Evolutionary conservation across 2,888 invertebrate species (phyloP), one percentile per base, ranked within the genome.

Genomic region (Stenotaenia linearis): DNA sequence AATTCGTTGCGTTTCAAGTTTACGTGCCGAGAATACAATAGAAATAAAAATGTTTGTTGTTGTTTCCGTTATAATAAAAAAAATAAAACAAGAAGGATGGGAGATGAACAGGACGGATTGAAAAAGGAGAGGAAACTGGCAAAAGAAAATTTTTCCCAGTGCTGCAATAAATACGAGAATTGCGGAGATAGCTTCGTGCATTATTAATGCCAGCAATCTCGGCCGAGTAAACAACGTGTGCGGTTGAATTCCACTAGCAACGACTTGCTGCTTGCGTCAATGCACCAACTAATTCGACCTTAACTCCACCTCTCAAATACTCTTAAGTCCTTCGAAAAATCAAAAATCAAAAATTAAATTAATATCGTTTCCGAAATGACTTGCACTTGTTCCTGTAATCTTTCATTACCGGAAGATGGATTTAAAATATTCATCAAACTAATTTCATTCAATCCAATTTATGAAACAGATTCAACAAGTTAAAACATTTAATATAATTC

Each of bases 121-220:
- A n/a, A 32, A 37, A 30, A 75, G 32, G n/a, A 75, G 75, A 32
- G 37, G 75, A 75, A 75, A 37, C 75, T 35, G 75, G 35, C 32
- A 37, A 32, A 75, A 37, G 35, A 35, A 37, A 37, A 75, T 75
- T 75, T 75, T 32, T 32, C 75, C 75, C 32, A 75, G 75, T 32
- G 37, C 35, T 75, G 75, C 75, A 75, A 75, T 75, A 75, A 75
- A 75, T 37, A 75, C 75, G 75, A 75, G 35, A 35, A 75, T 75
- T 75, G 75, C 75, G 35, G 37, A 37, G 35, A 75, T 75, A 75
- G 37, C 75, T 35, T 75, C 75, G 75, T 75, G 75, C 75, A 75
- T 75, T 75, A 75, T 75, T 75, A 75, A 75, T 37, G 37, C 21
- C 35, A 75, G 75, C 75, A 75, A 75, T 75, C 75, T 75, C 35